These are phyloP conservation scores for Tetranychus urticae DNA, from an alignment of 1,140 invertebrate genomes.

Conservation along the genomic window DNA sequence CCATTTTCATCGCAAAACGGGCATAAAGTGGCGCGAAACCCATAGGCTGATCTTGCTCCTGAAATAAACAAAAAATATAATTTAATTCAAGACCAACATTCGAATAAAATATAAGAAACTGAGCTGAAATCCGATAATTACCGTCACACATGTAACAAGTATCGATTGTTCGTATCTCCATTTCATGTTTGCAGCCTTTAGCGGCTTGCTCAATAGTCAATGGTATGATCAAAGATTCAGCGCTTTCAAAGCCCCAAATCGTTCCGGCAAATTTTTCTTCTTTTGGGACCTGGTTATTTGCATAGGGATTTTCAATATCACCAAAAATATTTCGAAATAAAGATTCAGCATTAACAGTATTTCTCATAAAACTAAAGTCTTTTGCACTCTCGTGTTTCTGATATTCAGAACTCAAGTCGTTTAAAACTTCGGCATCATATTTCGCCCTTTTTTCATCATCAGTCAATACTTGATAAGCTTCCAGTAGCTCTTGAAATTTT, in stretches of 20 bases:
- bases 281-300: not conserved
- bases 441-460: slow-evolving; percentile 73
- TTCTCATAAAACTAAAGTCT: slow-evolving; percentile 30
- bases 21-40: slow-evolving; percentile 61
- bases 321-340: slow-evolving; percentile 45
- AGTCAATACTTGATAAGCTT: slow-evolving; percentile 91
- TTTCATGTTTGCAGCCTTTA: slow-evolving; percentile 76
- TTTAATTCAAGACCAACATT: no score
- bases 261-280: slow-evolving; percentile 30
- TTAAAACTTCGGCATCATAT: slow-evolving; percentile 77
- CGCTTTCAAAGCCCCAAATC: slow-evolving; percentile 57
- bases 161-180: slow-evolving; percentile 73
- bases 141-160: slow-evolving; percentile 72
- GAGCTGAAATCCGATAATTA: not conserved
- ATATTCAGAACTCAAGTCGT: slow-evolving; percentile 30
- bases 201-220: slow-evolving; percentile 85
- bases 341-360: slow-evolving; percentile 80
- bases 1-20: slow-evolving; percentile 85
- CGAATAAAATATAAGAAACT: not conserved
- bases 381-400: slow-evolving; percentile 11
- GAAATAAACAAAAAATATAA: not conserved
- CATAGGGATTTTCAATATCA: slow-evolving; percentile 12
- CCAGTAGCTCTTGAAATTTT: slow-evolving; percentile 91
- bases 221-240: slow-evolving; percentile 69
- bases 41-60: slow-evolving; percentile 34